Percentiles rank a stretch among this genome's conserved stretches.
These are phyloP conservation scores for Pycnonotus jocosus DNA, from an alignment of 2,113 vertebrate genomes.

Conservation along the genomic window DNA sequence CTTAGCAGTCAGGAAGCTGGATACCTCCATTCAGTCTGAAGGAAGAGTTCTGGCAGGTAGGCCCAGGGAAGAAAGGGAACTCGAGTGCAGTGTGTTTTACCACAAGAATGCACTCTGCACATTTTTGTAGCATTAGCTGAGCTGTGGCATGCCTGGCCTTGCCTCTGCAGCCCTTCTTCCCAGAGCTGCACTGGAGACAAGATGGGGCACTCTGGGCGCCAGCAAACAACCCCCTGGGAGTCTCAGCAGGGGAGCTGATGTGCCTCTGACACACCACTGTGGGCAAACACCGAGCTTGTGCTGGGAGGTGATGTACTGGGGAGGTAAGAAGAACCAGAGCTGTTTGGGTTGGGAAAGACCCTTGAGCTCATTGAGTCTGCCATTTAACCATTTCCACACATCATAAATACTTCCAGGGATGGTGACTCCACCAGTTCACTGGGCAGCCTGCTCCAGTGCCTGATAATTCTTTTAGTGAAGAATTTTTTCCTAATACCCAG, in stretches of 20 bases:
- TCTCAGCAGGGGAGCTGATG: background rate
- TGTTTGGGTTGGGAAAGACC: background rate
- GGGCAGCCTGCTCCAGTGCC: background rate
- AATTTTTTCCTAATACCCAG: background rate
- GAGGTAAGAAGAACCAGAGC: background rate
- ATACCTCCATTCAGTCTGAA: background rate
- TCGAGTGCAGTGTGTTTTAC: background rate
- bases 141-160: background rate
- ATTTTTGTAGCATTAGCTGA: background rate
- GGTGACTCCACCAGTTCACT: background rate
- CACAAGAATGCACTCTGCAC: background rate
- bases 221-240: background rate
- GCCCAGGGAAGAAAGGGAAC: background rate
- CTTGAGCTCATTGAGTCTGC: background rate
- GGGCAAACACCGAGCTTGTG: background rate
- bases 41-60: background rate
- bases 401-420: background rate
- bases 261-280: rapidly evolving
- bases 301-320: background rate
- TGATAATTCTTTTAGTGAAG: background rate
- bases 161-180: background rate
- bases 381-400: background rate
- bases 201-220: background rate
- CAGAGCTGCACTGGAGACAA: background rate
- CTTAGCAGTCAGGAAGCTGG: background rate